Base-by-base conservation (phyloP, 53 echinoderm and acorn worm genomes). In the Holothuria scabra region DNA sequence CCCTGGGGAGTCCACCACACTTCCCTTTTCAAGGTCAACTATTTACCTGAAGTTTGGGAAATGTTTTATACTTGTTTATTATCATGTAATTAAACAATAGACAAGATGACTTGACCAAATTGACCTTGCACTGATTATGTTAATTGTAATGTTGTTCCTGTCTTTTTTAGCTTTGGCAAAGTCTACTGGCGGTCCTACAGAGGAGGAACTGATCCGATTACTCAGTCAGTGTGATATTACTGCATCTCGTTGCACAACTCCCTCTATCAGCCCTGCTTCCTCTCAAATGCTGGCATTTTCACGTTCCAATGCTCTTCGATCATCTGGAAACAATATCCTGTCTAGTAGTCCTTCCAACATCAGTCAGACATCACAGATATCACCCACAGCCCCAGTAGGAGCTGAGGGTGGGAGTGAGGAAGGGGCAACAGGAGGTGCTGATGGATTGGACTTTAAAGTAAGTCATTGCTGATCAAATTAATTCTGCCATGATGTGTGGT, bases 261-360 rank as follows among this genome's bases (percentile, higher is more conserved):
- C 99, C 28, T 99, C 99, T 60, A 94, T 99, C 79, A 99, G 99
- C 83, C 99, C 99, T 12, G 99, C 99, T 12, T 85, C 94, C 81
- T 94, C 94, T 21, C 90, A 89, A 71, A 89, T 89, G 80, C 76
- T 90, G 59, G 90, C 96, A 46, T 74, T 96, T 58, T 74, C 91
- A n/a, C 41, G 96, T 64, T 87, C 92, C 83, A 93, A 86, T 85
- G 91, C 92, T 26, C 61, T 99, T 22, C 66, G 92, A 25, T 85
- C 94, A 57, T 99, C 94, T 37, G 82, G 87, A 25, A 85, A 76
- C 86, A 87, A 85, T 25, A 37, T 48, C 22, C 12, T 81, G 32
- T 33, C 82, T 11, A 64, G 82, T 28, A 81, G 65, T 38, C 64
- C 62, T 63, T 63, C 65, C 8, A 81, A 32, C 19, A 81, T 34